Percentiles rank a stretch among this genome's conserved stretches.
Conservation (phyloP, 2,888 invertebrate genomes). For the Campoplex capitator region DNA sequence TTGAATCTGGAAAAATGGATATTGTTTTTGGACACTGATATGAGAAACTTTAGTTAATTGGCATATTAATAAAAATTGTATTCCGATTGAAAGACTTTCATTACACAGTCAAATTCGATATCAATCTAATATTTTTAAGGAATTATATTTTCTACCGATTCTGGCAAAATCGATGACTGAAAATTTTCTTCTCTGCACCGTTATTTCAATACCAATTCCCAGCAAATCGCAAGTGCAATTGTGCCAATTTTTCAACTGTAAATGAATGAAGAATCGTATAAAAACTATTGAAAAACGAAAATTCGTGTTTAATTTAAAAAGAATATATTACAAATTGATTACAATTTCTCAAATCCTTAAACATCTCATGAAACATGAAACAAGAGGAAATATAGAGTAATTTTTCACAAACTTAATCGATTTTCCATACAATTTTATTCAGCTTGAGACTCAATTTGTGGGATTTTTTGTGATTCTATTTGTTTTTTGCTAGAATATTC, state of each 20-base stretch:
- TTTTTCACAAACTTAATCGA: neutral
- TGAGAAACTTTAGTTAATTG: neutral
- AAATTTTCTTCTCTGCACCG: neutral
- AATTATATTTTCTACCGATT: neutral
- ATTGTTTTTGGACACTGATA: neutral
- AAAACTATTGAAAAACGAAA: neutral
- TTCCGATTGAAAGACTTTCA: neutral
- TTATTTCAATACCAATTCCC: neutral
- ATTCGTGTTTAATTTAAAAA: neutral
- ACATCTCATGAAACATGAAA: too few relatives aligned
- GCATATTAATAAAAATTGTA: constrained; percentile 1
- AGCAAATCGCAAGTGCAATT: neutral
- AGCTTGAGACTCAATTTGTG: constrained; percentile 15
- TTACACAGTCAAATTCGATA: too few relatives aligned
- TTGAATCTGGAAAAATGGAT: neutral
- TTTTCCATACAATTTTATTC: constrained; percentile 30
- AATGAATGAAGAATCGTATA: neutral
- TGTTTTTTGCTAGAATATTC: constrained; percentile 52
- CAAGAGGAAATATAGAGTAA: neutral
- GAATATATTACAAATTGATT: neutral
- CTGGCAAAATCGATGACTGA: neutral
- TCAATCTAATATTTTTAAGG: too few relatives aligned
- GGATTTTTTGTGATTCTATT: constrained; percentile 37
- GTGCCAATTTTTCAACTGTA: neutral
- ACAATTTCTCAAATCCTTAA: neutral